Base-by-base conservation (phyloP, 2,797 vertebrate genomes). In the Siniperca obscura region DNA sequence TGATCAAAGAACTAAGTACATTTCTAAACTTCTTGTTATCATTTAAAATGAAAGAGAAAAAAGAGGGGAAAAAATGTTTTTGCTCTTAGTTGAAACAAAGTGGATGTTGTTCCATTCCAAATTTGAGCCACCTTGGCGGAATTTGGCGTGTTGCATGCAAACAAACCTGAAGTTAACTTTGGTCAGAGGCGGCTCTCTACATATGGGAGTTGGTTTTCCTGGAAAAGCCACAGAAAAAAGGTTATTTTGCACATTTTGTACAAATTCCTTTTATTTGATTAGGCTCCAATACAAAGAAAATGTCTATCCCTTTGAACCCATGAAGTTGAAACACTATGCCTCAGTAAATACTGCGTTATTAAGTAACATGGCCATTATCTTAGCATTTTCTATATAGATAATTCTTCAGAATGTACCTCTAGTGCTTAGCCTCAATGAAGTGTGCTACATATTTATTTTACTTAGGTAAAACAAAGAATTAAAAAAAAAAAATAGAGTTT, bases 101-200 rank as follows among this genome's bases (percentile, higher is more conserved):
- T 56, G 17, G 21, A 30, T 60, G 36, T 53, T 73, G 19, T 78
- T 70, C 13, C 11, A 38, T 56, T 81, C 27, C 34, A 36, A 38
- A 21, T 50, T 81, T 19, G 48, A 72, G 40, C n/a, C 44, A 42
- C 38, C 9, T 74, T 67, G 53, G 36, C 16, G 6, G 53, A 36
- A 46, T 71, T 66, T 27, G 22, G 59, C 8, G 2, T 27, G 25
- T 52, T 60, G 27, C 36, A 60, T 2, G 0, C 36, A 72, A 74
- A 53, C 16, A 50, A 67, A 76, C 2, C 14, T 48, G 6, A 70
- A 17, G 38, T 65, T 42, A 25, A 48, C 6, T 80, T 80, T 50
- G 19, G 42, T 78, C 25, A 50, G 17, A 25, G 40, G n/a, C 71
- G 38, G 25, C 21, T 69, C 13, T 55, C 50, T 50, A 8, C 21